Conservation (phyloP, 2,113 vertebrate genomes). For the Gallinago undulata region DNA sequence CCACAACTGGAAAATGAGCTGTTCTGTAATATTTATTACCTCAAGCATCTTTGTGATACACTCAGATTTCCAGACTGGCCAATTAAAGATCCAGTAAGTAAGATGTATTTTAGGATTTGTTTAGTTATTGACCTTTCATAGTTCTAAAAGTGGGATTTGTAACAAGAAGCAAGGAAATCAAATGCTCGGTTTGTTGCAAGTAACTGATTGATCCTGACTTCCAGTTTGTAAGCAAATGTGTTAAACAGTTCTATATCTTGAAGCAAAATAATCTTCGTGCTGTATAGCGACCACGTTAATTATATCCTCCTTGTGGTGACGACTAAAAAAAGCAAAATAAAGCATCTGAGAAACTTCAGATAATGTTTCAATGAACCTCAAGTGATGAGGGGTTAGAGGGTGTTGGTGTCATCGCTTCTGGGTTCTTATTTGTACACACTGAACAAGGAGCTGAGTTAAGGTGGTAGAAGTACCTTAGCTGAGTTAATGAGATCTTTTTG, state of each 20-base stretch:
- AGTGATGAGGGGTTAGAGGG: fast-evolving
- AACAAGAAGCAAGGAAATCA: not conserved
- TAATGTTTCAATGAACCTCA: not conserved
- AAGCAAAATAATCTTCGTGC: not conserved
- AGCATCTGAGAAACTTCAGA: not conserved
- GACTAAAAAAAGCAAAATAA: not conserved
- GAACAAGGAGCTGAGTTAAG: not conserved
- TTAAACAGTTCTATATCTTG: not conserved
- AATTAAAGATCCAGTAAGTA: slow-evolving; percentile 92
- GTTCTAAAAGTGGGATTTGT: not conserved
- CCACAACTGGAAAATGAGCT: slow-evolving; percentile 96
- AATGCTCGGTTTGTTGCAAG: not conserved
- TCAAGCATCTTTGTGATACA: slow-evolving; percentile 95
- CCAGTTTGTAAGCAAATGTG: not conserved
- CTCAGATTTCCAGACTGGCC: slow-evolving; percentile 94
- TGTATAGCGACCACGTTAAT: not conserved
- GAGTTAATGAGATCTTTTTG: not conserved
- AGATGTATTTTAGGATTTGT: not conserved
- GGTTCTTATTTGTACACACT: fast-evolving
- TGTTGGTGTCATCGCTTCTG: not conserved
- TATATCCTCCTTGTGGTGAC: not conserved
- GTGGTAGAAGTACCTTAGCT: not conserved
- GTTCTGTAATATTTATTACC: slow-evolving; percentile 99
- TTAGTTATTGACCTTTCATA: not conserved
- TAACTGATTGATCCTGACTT: not conserved